Base-by-base conservation (phyloP, 2,888 invertebrate genomes). In the Epirrhoe alternata region DNA sequence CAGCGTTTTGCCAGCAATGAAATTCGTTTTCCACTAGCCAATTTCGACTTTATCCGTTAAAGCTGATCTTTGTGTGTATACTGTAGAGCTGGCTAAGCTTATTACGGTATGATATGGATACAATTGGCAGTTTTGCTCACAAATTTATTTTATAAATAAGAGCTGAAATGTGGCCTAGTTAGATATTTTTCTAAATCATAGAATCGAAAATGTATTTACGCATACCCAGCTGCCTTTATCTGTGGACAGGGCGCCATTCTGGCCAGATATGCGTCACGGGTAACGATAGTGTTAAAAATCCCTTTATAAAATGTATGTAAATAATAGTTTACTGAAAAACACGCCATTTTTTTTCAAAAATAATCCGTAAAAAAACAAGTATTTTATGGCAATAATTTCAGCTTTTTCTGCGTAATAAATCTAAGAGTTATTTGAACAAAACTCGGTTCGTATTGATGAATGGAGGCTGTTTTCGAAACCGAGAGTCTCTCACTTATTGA, bases 401-500 rank as follows among this genome's bases (percentile, higher is more conserved):
- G 49, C 33, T 16, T 42, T 57, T 61, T 52, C 49, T 57, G 49
- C 49, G 47, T 17, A 52, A 57, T 57, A 61, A 61, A 59, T 59
- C 59, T 42, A 51, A 54, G 62, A 62, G 55, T 61, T 66, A 62
- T 66, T 61, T 61, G 66, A 58, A 62, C 61, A 56, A 66, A 66
- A 60, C 35, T 58, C 33, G 16, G 49, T 66, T 31, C 76, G 77
- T 82, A 84, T 84, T 86, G 85, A 86, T 80, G 81, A 77, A 86
- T 85, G 77, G 74, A 69, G 75, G 74, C 79, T 81, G 83, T 81
- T 86, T 77, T 78, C 78, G 79, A 80, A 78, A 80, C 83, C 76
- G 77, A 80, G 80, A 73, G 78, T 82, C 78, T 61, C 80, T 84
- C 77, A 85, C 79, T 87, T 89, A 89, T 88, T 89, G 86, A 89